A percentile compares a stretch with the other conserved stretches of the same genome.
Conservation (phyloP, 1,140 invertebrate species). For the Galendromus occidentalis region DNA sequence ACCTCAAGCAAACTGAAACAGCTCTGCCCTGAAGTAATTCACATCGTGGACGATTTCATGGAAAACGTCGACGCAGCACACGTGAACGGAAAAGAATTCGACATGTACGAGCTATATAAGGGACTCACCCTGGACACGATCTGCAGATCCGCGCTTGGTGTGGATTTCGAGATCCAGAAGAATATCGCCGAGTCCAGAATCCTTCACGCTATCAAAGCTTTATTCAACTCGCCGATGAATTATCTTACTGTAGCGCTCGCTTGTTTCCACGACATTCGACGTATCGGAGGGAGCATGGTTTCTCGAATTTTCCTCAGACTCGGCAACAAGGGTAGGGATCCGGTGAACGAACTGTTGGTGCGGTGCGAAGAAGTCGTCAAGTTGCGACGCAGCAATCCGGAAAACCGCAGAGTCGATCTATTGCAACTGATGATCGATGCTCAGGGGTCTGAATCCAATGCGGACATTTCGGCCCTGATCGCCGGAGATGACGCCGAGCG, state of each 20-base stretch:
- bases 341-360: conserved; percentile 17
- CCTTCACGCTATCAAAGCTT: not conserved
- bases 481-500: not conserved
- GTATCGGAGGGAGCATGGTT: too few species aligned
- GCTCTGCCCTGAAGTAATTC: conserved; percentile 25
- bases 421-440: conserved; percentile 21
- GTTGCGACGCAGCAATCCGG: not conserved
- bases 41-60: conserved; percentile 22
- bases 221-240: not conserved
- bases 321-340: too few species aligned
- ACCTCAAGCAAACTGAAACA: conserved; percentile 32
- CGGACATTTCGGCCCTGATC: not conserved
- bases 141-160: conserved; percentile 30
- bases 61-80: conserved; percentile 19
- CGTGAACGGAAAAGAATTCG: conserved; percentile 19
- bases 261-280: not conserved
- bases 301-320: too few species aligned
- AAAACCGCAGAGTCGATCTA: conserved; percentile 13
- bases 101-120: conserved; percentile 26
- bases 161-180: conserved; percentile 29
- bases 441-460: not conserved
- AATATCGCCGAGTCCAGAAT: conserved; percentile 17
- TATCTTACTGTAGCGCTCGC: not conserved
- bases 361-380: conserved; percentile 18
- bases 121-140: conserved; percentile 34